Conservation (phyloP, 2,888 invertebrate genomes). For the Podabrus alpinus region DNA sequence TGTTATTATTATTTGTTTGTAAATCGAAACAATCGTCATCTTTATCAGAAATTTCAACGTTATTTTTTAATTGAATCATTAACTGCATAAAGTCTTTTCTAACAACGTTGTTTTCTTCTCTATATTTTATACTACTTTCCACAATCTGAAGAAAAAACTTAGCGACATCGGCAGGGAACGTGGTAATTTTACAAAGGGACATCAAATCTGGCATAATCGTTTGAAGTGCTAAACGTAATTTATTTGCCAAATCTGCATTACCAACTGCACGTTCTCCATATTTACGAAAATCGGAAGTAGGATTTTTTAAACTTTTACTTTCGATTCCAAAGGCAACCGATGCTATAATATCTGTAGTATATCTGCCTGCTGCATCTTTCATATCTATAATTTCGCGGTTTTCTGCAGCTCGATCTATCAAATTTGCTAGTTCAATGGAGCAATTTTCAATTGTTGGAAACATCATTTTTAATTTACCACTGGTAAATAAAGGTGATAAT, state of each 20-base stretch:
- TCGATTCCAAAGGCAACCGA: neutral
- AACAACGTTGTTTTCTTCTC: neutral
- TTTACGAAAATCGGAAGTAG: neutral
- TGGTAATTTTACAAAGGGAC: neutral
- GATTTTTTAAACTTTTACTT: neutral
- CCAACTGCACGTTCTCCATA: neutral
- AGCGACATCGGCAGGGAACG: neutral
- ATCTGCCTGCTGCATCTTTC: constrained; percentile 53
- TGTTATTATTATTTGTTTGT: neutral
- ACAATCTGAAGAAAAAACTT: neutral
- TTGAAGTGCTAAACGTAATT: neutral
- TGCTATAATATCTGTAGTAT: constrained; percentile 41
- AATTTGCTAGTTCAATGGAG: neutral
- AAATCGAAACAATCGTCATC: neutral
- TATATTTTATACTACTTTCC: neutral
- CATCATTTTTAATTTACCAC: neutral
- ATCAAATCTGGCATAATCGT: neutral
- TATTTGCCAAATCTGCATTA: neutral
- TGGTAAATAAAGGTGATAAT: neutral
- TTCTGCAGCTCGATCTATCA: neutral
- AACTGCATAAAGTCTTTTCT: neutral
- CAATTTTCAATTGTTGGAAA: neutral
- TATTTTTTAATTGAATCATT: neutral
- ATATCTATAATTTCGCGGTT: constrained; percentile 48
- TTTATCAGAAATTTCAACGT: neutral